A percentile compares a stretch with the other conserved stretches of the same genome.
Conservation (phyloP, 2,797 vertebrate genomes). For the Rhabdomys pumilio region DNA sequence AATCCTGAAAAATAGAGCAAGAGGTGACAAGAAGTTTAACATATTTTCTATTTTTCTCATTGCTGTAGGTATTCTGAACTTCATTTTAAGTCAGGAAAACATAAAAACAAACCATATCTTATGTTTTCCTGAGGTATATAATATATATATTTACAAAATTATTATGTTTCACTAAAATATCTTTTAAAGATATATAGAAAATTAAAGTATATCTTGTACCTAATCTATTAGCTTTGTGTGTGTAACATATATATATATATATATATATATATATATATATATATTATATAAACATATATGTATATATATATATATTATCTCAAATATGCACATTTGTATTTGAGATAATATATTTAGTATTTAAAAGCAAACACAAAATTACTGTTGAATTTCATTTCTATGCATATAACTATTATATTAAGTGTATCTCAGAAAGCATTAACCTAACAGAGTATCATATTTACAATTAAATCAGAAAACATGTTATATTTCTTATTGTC, state of each 20-base stretch:
- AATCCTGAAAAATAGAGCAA: constrained; percentile 17
- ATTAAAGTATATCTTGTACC: not conserved
- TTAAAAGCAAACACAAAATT: not conserved
- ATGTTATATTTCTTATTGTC: not conserved
- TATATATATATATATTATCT: not conserved
- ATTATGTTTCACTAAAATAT: not conserved
- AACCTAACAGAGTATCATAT: not conserved
- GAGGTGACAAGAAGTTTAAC: not conserved
- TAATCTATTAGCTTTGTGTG: not conserved
- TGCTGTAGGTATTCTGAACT: not conserved
- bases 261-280: not conserved
- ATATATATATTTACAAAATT: not conserved
- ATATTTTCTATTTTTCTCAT: not conserved
- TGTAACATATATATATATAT: too few species aligned
- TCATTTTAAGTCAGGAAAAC: not conserved
- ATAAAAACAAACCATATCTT: not conserved
- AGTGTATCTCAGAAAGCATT: not conserved
- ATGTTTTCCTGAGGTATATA: not conserved
- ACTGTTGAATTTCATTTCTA: not conserved
- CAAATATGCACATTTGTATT: not conserved
- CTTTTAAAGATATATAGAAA: constrained; percentile 27
- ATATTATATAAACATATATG: not conserved
- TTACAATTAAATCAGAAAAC: constrained; percentile 14
- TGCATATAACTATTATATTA: not conserved
- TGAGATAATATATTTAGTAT: constrained; percentile 24